Conservation (phyloP, 2,113 vertebrate species). For the Mungos mungo region DNA sequence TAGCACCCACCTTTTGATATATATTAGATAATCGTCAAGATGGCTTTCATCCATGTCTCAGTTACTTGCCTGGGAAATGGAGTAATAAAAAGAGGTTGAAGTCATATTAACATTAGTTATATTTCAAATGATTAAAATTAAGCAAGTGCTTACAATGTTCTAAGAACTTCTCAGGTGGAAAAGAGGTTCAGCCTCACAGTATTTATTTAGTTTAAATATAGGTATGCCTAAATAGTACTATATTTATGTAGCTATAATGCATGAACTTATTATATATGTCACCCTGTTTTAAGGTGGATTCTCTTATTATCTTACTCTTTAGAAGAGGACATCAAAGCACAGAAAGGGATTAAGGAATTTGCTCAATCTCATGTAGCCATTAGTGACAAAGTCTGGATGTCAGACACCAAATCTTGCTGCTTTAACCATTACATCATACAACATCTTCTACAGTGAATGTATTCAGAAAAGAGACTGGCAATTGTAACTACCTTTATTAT, state of each 20-base stretch:
- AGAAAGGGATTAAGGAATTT: not conserved
- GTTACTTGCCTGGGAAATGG: not conserved
- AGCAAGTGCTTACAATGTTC: not conserved
- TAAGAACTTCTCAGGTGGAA: not conserved
- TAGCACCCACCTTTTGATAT: not conserved
- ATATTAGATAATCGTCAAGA: not conserved
- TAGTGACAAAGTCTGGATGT: not conserved
- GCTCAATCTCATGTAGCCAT: not conserved
- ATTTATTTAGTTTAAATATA: not conserved
- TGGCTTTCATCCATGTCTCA: not conserved
- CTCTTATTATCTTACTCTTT: not conserved
- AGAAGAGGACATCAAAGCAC: not conserved
- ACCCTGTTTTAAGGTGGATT: not conserved
- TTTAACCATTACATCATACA: not conserved
- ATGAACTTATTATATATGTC: not conserved
- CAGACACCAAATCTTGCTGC: not conserved
- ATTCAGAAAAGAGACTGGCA: not conserved
- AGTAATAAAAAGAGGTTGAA: not conserved
- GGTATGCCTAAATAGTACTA: not conserved
- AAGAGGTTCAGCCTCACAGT: not conserved
- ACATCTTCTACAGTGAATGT: not conserved
- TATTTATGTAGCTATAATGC: not conserved
- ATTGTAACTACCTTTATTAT: not conserved
- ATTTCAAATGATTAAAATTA: constrained; percentile 9
- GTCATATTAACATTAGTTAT: not conserved